These are phyloP conservation scores for Brachionus angularis DNA, from an alignment of 1,140 invertebrate genomes.

Conservation along the genomic window DNA sequence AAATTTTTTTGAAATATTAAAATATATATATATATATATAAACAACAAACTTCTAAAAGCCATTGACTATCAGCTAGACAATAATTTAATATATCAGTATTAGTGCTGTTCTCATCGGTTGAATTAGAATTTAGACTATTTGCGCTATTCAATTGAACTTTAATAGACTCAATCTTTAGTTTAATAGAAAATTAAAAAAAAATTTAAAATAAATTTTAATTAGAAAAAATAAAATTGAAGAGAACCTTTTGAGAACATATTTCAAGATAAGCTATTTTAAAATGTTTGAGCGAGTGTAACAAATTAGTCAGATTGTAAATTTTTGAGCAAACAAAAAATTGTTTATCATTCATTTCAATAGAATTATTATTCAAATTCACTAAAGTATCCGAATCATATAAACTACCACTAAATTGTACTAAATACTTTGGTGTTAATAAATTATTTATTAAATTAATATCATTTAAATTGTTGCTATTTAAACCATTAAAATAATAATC, in stretches of 20 bases:
- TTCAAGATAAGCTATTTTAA: constrained; percentile 31
- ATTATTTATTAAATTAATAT: neutral
- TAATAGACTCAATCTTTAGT: constrained; percentile 34
- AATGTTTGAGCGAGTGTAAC: constrained; percentile 36
- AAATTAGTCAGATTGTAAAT: constrained; percentile 21
- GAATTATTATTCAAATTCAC: neutral
- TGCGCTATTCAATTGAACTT: neutral
- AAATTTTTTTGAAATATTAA: neutral
- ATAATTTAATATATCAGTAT: constrained; percentile 27
- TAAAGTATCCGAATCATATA: constrained; percentile 37
- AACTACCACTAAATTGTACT: constrained; percentile 24
- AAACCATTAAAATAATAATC: constrained; percentile 18
- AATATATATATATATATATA: no score
- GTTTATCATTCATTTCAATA: constrained; percentile 2
- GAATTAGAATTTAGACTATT: neutral
- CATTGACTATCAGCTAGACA: constrained; percentile 41
- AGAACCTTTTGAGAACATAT: constrained; percentile 38
- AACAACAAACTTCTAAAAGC: constrained; percentile 37
- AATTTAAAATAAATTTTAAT: neutral
- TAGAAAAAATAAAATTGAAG: neutral
- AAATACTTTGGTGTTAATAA: neutral
- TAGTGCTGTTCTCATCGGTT: constrained; percentile 7
- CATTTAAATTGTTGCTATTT: neutral
- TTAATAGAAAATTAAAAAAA: neutral
- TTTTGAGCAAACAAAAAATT: constrained; percentile 39